These are phyloP conservation scores for Phortica magna DNA, from an alignment of 2,888 invertebrate species.

Conservation along the genomic window DNA sequence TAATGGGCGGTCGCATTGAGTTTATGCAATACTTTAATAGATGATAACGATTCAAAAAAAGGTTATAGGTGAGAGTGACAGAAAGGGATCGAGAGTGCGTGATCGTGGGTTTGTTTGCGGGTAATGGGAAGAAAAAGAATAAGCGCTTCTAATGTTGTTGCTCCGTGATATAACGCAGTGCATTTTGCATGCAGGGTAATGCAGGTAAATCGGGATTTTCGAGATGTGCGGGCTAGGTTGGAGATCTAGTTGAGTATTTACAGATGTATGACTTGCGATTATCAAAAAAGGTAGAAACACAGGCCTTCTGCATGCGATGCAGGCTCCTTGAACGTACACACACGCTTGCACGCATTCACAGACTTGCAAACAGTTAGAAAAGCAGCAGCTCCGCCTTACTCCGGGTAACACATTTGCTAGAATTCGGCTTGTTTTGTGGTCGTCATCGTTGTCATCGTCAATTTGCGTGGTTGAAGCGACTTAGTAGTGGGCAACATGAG, in stretches of 20 bases:
- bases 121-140: background rate
- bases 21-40: slow-evolving; percentile 9
- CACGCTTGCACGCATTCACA: slow-evolving; percentile 32
- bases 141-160: background rate
- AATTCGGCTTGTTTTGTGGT: slow-evolving; percentile 37
- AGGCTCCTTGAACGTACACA: slow-evolving; percentile 53
- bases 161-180: background rate
- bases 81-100: background rate
- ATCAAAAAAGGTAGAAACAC: background rate
- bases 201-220: slow-evolving; percentile 7
- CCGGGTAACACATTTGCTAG: background rate
- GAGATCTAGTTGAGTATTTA: slow-evolving; percentile 44
- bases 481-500: slow-evolving; percentile 74
- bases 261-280: slow-evolving; percentile 40
- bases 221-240: slow-evolving; percentile 12
- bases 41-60: slow-evolving; percentile 30
- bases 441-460: slow-evolving; percentile 27
- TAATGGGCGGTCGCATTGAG: slow-evolving; percentile 47
- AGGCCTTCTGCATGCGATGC: slow-evolving; percentile 31
- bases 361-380: background rate
- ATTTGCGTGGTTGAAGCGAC: slow-evolving; percentile 34
- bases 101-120: slow-evolving; percentile 41
- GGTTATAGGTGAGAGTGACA: slow-evolving; percentile 44
- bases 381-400: background rate
- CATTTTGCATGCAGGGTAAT: slow-evolving; percentile 35